These are phyloP conservation scores for Mystacides longicornis DNA, from an alignment of 2,888 invertebrate species.

Conservation along the genomic window DNA sequence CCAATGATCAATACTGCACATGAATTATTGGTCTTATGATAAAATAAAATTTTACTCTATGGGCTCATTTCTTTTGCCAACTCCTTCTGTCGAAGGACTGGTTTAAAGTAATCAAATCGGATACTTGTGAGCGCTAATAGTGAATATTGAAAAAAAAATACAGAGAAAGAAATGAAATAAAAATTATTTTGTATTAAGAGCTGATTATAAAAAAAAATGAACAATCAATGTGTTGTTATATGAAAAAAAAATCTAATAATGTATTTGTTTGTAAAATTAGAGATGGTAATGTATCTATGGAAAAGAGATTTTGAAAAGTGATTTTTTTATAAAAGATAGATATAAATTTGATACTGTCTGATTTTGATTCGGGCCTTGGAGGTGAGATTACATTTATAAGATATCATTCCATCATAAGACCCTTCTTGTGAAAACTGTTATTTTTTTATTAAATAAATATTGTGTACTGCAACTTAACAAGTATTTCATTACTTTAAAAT, in stretches of 20 bases:
- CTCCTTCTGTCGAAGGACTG: conserved; percentile 9
- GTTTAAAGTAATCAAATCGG: conserved; percentile 19
- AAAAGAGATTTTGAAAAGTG: conserved; percentile 38
- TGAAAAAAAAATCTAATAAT: conserved; percentile 17
- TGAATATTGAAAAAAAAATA: conserved; percentile 22
- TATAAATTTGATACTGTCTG: conserved; percentile 60
- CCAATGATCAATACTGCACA: background rate
- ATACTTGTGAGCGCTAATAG: conserved; percentile 22
- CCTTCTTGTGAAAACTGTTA: conserved; percentile 54
- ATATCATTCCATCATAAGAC: conserved; percentile 51
- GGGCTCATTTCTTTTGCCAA: conserved; percentile 23
- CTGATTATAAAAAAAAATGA: conserved; percentile 23
- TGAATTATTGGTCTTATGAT: conserved; percentile 26
- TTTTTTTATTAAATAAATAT: conserved; percentile 51
- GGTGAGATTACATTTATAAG: conserved; percentile 39
- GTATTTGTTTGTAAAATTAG: too few species aligned
- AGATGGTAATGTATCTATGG: conserved; percentile 21
- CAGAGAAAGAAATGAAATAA: conserved; percentile 20
- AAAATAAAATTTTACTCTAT: conserved; percentile 16
- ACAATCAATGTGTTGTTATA: conserved; percentile 26
- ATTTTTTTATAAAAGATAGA: conserved; percentile 60
- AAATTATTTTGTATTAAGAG: conserved; percentile 24
- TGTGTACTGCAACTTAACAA: conserved; percentile 25
- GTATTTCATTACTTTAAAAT: background rate
- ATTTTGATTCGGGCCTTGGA: conserved; percentile 53